phyloP scores from a whole-genome alignment of 2,113 vertebrate genomes.

The Trochalopteron elliotii region DNA sequence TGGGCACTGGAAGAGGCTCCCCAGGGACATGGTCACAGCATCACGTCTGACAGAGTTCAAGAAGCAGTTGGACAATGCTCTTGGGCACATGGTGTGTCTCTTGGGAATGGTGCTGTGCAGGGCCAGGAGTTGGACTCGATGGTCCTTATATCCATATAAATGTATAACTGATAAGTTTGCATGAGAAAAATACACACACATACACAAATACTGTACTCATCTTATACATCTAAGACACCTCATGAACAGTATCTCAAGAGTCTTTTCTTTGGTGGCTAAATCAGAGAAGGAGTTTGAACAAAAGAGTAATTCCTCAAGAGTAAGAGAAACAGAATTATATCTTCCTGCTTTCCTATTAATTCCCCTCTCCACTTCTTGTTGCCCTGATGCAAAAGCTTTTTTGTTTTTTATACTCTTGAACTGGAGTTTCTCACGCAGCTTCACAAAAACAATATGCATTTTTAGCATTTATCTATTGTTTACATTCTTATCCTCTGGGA shows the following conservation, averaged over 20 bases:
- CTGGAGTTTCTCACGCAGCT: too few species aligned
- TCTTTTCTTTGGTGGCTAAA: background rate
- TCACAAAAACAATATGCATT: too few species aligned
- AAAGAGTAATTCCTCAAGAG: background rate
- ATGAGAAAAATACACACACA: background rate
- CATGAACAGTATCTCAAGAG: background rate
- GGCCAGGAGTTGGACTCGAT: fast-evolving
- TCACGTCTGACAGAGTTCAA: background rate
- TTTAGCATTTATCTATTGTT: too few species aligned
- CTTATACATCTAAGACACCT: background rate
- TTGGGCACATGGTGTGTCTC: background rate
- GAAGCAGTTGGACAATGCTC: fast-evolving
- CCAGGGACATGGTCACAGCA: background rate
- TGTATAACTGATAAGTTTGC: background rate
- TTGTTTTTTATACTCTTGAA: too few species aligned
- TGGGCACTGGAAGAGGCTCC: background rate
- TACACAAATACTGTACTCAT: background rate
- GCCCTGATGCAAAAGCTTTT: too few species aligned
- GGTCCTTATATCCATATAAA: background rate
- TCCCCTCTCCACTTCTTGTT: too few species aligned
- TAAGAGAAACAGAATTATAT: background rate
- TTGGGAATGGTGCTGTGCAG: too few species aligned
- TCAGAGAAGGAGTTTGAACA: background rate
- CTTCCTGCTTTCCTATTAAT: background rate
- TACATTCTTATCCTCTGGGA: too few species aligned